Evolutionary conservation across 2,113 vertebrate genomes (phyloP), one percentile per base, ranked within the genome.

Genomic region (Syrrhaptes paradoxus): DNA sequence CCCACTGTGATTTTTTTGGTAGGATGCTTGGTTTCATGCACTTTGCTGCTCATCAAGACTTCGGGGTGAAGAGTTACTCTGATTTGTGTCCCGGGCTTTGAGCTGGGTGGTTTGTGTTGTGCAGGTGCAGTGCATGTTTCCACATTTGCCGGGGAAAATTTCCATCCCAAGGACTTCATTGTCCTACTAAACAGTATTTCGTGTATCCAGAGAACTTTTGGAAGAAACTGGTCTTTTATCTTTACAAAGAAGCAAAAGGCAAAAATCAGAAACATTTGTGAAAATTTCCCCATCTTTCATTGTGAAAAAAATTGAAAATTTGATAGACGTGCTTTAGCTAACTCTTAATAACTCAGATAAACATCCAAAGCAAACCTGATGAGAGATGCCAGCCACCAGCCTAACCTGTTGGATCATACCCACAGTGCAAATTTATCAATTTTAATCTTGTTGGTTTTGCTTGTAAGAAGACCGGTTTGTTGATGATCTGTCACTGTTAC

Each of bases 361-460:
- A 54, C 89, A 74, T 70, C 91, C 63, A 17, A 71, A 94, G 34
- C 77, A 83, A 76, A 74, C 22, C 24, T 73, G 43, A 67, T 96
- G 87, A 87, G 91, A 78, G 81, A 90, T 85, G 83, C 82, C 72
- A 46, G 6, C 24, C 1, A 3, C 58, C 70, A 78, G 15, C 43
- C 26, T 24, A 22, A 71, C 70, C 67, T 3, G 2, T 62, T 25
- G 17, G 15, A 74, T 77, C 72, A 29, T 71, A 62, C 70, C 80
- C 55, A 36, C 21, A n/a, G n/a, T n/a, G 65, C 67, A 92, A 48
- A 54, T 63, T 77, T 26, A 88, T 36, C 45, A 9, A 36, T 58
- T 73, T 70, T 46, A 83, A 83, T 79, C 71, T 25, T 78, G 19
- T 63, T 95, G 65, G 61, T 52, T 93, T 89, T 87, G 46, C 46